Conservation (phyloP, 1,140 invertebrate species). For the Conopomorpha cramerella region DNA sequence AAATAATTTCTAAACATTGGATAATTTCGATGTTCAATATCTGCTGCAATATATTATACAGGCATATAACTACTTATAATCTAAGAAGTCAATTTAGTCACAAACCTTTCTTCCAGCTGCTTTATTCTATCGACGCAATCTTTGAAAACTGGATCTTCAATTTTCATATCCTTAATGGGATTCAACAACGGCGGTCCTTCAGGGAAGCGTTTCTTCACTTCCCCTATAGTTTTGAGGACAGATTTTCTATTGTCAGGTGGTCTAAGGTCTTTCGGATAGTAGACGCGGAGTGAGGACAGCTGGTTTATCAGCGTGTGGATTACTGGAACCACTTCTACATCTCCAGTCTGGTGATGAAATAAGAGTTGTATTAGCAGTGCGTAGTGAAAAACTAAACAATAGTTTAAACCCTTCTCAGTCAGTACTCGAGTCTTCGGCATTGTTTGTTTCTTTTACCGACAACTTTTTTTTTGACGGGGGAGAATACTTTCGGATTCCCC, state of each 20-base stretch:
- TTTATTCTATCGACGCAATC: conserved; percentile 83
- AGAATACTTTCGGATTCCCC: background rate
- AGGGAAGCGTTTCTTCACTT: conserved; percentile 89
- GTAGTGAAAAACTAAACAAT: background rate
- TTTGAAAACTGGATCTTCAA: conserved; percentile 81
- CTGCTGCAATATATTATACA: no score
- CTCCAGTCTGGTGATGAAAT: conserved; percentile 64
- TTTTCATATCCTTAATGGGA: conserved; percentile 96
- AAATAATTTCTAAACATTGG: no score
- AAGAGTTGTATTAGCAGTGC: background rate
- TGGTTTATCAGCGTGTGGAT: conserved; percentile 80
- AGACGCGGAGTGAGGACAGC: conserved; percentile 88
- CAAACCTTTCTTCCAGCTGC: conserved; percentile 75
- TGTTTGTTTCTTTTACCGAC: no score
- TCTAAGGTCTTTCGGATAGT: conserved; percentile 88
- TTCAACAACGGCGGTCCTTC: conserved; percentile 87
- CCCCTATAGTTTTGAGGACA: conserved; percentile 86
- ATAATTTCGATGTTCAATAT: no score
- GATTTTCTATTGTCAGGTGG: conserved; percentile 81
- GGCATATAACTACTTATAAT: no score
- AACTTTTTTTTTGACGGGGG: background rate
- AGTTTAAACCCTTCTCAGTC: no score
- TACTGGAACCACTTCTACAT: conserved; percentile 90
- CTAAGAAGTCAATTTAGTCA: no score
- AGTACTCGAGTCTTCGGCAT: no score